Evolutionary conservation across 2,113 vertebrate species (phyloP).

Genomic region (Meles meles): DNA sequence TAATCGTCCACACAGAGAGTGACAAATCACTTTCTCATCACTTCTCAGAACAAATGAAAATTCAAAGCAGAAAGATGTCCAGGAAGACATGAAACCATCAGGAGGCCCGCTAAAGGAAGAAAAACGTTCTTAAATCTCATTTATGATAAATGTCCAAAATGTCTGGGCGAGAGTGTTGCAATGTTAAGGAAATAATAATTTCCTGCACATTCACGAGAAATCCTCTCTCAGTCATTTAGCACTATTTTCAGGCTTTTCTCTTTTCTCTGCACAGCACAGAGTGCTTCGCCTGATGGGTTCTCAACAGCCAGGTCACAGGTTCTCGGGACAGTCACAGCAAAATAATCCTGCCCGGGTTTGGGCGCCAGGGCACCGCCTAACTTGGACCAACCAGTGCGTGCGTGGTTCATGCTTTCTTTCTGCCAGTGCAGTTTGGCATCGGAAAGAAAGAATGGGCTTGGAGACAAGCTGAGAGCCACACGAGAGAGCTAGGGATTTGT

Average conservation of each 20-base stretch:
- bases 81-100: not conserved
- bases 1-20: rapidly evolving
- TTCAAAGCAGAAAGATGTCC: not conserved
- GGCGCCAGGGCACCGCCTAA: not conserved
- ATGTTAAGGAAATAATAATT: conserved; percentile 61
- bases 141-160: conserved; percentile 51
- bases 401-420: not conserved
- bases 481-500: not conserved
- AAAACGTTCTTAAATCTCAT: conserved; percentile 52
- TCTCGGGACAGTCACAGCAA: not conserved
- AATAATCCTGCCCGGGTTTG: not conserved
- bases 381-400: not conserved
- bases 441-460: not conserved
- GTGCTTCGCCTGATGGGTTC: conserved; percentile 17
- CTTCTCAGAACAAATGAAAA: not conserved
- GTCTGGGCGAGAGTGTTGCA: conserved; percentile 8
- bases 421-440: not conserved
- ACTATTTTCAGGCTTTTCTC: conserved; percentile 60
- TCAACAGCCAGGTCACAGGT: not conserved
- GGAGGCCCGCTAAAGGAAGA: conserved; percentile 61
- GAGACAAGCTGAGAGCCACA: not conserved
- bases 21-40: not conserved
- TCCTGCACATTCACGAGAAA: conserved; percentile 65
- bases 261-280: not conserved
- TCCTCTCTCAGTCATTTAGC: conserved; percentile 40